These are phyloP conservation scores for Ginglymostoma cirratum DNA, from an alignment of 2,113 vertebrate species.

Conservation along the genomic window DNA sequence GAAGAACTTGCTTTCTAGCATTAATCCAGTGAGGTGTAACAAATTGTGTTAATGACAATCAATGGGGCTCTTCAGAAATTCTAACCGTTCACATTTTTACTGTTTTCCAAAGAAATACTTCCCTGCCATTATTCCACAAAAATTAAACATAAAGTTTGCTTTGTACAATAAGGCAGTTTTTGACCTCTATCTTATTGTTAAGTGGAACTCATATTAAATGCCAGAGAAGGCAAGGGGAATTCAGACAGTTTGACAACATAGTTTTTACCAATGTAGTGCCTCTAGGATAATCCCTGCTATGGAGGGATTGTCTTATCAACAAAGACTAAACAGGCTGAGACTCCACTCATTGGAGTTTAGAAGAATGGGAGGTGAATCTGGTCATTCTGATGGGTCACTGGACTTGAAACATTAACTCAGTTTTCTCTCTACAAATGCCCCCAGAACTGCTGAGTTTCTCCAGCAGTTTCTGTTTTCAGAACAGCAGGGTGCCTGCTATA, in stretches of 20 bases:
- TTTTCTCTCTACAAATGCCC: too few species aligned
- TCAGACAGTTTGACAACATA: background rate
- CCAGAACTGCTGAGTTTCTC: too few species aligned
- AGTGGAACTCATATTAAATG: background rate
- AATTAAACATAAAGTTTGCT: background rate
- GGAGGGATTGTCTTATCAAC: too few species aligned
- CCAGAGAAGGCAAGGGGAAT: background rate
- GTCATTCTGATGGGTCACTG: too few species aligned
- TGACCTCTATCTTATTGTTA: background rate
- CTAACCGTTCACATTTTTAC: background rate
- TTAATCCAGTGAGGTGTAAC: too few species aligned
- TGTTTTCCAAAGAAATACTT: background rate
- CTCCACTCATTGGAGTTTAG: too few species aligned
- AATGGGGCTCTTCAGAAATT: background rate
- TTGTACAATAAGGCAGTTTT: background rate
- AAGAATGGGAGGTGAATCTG: too few species aligned
- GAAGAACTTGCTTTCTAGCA: too few species aligned
- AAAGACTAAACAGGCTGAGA: too few species aligned
- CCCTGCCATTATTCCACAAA: background rate
- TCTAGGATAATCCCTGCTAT: too few species aligned
- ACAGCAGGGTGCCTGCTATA: background rate
- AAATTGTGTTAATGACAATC: background rate
- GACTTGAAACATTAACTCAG: too few species aligned
- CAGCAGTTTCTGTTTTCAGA: too few species aligned
- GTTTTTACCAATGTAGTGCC: background rate